Evolutionary conservation across 2,113 vertebrate genomes (phyloP).

Genomic region (Ariopsis seemanni): DNA sequence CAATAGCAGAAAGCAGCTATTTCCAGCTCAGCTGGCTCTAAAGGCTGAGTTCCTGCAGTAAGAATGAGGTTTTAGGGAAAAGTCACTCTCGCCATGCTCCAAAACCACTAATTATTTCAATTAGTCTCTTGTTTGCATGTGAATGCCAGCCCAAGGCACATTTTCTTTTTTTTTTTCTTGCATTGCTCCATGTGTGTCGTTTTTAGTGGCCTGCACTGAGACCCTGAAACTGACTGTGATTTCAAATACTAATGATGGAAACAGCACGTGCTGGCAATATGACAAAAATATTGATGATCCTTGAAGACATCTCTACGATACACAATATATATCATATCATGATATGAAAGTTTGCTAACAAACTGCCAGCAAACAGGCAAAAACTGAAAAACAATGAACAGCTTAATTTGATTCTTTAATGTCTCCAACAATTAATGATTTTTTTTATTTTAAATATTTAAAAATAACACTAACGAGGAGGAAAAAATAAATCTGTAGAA

Average conservation of each 20-base stretch:
- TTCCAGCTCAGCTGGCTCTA: conserved; percentile 57
- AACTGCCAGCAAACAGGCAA: not conserved
- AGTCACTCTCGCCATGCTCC: conserved; percentile 51
- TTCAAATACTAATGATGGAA: not conserved
- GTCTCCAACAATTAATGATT: not conserved
- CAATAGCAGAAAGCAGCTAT: conserved; percentile 23
- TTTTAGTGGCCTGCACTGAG: not conserved
- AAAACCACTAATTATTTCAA: conserved; percentile 70
- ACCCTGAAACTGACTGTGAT: not conserved
- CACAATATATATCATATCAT: not conserved
- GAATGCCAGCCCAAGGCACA: conserved; percentile 55
- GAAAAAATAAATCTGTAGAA: not conserved
- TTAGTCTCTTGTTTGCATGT: conserved; percentile 64
- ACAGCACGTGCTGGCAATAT: no score
- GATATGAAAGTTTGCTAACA: not conserved
- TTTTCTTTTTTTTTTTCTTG: conserved; percentile 25
- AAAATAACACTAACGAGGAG: not conserved
- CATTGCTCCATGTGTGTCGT: conserved; percentile 7
- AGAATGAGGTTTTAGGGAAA: conserved; percentile 28
- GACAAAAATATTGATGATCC: not conserved
- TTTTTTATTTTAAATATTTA: not conserved
- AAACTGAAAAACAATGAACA: not conserved
- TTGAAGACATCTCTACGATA: not conserved
- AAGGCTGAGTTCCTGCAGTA: conserved; percentile 56
- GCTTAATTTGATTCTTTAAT: not conserved